Conservation (phyloP, 2,113 vertebrate genomes). For the Microcebus jonahi region DNA sequence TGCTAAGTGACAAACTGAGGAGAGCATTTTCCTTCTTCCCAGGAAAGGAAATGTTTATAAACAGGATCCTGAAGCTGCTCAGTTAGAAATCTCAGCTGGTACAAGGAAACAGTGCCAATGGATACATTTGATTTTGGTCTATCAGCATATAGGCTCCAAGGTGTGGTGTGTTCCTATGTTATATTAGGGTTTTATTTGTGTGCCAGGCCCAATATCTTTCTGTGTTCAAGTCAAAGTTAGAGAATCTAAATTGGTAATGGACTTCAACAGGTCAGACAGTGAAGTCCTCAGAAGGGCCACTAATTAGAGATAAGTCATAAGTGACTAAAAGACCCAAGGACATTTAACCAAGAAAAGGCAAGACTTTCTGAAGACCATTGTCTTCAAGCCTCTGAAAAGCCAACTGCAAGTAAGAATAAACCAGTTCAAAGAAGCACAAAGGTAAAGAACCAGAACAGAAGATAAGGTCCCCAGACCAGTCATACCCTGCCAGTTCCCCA, state of each 20-base stretch:
- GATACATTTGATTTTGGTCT: background rate
- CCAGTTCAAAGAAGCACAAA: background rate
- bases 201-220: background rate
- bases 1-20: background rate
- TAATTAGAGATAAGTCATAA: background rate
- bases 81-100: background rate
- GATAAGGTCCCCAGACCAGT: background rate
- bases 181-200: background rate
- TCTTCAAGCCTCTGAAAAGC: background rate
- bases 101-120: background rate
- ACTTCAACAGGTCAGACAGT: background rate
- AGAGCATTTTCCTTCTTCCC: background rate
- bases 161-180: background rate
- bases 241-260: background rate
- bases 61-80: background rate
- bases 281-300: background rate
- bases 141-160: background rate
- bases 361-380: background rate
- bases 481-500: background rate
- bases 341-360: background rate
- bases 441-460: background rate
- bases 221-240: background rate
- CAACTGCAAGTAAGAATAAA: background rate
- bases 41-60: conserved; percentile 22
- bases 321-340: background rate